Evolutionary conservation across 2,797 vertebrate genomes (phyloP).

Genomic region (Hybognathus amarus): DNA sequence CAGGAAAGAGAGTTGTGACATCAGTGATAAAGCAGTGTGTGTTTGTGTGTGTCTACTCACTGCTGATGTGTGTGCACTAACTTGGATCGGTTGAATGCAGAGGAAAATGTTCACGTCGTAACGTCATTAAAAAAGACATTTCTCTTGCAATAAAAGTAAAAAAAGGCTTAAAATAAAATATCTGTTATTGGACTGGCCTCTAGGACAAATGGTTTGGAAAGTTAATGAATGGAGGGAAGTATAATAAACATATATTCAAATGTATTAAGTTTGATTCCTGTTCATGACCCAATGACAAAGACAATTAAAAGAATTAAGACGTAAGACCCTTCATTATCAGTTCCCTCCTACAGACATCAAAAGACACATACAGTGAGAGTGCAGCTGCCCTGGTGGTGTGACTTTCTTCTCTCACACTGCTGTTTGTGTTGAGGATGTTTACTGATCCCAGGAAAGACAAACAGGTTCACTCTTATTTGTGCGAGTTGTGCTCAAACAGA

Average conservation of each 20-base stretch:
- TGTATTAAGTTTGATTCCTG: slow-evolving; percentile 27
- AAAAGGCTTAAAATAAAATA: background rate
- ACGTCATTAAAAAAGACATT: background rate
- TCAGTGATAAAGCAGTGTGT: background rate
- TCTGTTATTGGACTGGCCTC: background rate
- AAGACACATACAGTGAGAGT: slow-evolving; percentile 77
- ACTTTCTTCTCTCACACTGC: slow-evolving; percentile 77
- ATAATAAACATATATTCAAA: background rate
- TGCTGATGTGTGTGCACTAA: too few relatives aligned
- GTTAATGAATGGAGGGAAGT: background rate
- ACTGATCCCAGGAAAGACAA: slow-evolving; percentile 83
- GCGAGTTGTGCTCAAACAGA: slow-evolving; percentile 72
- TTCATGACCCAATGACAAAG: slow-evolving; percentile 21
- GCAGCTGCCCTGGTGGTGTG: slow-evolving; percentile 79
- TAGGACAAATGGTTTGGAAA: background rate
- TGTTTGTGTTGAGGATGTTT: slow-evolving; percentile 85
- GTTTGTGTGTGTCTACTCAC: too few relatives aligned
- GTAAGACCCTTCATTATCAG: slow-evolving; percentile 77
- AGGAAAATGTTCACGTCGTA: too few relatives aligned
- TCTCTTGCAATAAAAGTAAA: background rate
- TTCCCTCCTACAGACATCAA: slow-evolving; percentile 76
- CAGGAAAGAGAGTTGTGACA: slow-evolving; percentile 9
- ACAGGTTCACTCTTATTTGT: slow-evolving; percentile 76
- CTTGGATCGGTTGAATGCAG: too few relatives aligned
- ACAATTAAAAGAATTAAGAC: slow-evolving; percentile 78